A percentile compares a stretch with the other conserved stretches of the same genome.
These are phyloP conservation scores for Whitmania pigra DNA, from an alignment of 1,140 invertebrate genomes.

Conservation along the genomic window DNA sequence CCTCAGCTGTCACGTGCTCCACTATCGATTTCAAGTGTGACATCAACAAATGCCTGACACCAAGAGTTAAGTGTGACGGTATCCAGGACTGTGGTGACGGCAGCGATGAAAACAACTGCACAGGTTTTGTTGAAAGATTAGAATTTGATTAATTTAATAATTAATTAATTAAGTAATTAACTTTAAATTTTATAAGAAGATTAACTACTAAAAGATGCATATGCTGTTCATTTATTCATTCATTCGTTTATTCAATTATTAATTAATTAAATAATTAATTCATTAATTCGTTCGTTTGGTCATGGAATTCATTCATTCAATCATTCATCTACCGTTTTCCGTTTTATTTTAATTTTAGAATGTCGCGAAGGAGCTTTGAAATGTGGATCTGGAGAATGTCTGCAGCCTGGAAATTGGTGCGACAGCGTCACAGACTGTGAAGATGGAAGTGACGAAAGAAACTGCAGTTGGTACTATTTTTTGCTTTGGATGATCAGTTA, in stretches of 20 bases:
- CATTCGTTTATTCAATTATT: background rate
- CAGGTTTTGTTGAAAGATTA: background rate
- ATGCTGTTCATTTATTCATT: too few species aligned
- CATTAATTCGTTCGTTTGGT: background rate
- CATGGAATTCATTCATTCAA: background rate
- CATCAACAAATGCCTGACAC: background rate
- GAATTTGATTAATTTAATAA: background rate
- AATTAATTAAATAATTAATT: background rate
- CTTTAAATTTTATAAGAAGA: background rate
- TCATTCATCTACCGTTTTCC: background rate
- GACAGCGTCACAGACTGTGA: background rate
- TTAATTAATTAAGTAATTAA: slow-evolving; percentile 3
- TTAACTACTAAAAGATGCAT: too few species aligned
- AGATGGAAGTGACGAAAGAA: background rate
- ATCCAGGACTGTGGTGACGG: background rate
- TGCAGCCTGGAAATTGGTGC: background rate
- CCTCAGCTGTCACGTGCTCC: background rate
- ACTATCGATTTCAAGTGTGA: background rate
- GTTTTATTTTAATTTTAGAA: background rate
- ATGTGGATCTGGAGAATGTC: background rate
- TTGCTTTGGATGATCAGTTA: too few species aligned
- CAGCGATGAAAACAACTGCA: background rate
- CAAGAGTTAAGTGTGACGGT: background rate
- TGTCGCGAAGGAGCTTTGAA: background rate
- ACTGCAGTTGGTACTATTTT: background rate